A percentile compares a stretch with the other conserved stretches of the same genome.
Conservation (phyloP, 2,888 invertebrate genomes). For the Phorcus lineatus region DNA sequence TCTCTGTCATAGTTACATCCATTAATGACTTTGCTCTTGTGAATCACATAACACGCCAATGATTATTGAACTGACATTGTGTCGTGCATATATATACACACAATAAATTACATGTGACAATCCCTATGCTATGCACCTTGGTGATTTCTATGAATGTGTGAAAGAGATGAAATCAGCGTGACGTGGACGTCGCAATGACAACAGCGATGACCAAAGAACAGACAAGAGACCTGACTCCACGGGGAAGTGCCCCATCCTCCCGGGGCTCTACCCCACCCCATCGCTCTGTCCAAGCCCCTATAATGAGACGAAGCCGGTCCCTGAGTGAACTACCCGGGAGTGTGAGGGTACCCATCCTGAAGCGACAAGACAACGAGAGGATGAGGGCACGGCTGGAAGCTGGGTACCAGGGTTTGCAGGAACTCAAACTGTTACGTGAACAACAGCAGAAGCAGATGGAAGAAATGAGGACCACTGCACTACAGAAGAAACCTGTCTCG, state of each 20-base stretch:
- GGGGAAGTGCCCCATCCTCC: background rate
- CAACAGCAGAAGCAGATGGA: constrained; percentile 33
- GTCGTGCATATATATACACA: too few species aligned
- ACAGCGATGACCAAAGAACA: constrained; percentile 16
- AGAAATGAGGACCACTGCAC: constrained; percentile 13
- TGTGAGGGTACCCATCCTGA: constrained; percentile 32
- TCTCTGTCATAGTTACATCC: too few species aligned
- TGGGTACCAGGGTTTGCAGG: constrained; percentile 31
- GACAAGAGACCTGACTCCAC: background rate
- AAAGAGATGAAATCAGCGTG: background rate
- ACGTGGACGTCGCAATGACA: background rate
- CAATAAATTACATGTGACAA: too few species aligned
- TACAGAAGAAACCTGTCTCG: background rate
- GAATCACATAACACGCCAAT: too few species aligned
- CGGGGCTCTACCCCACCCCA: background rate
- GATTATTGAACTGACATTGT: too few species aligned
- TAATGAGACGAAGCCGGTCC: constrained; percentile 31
- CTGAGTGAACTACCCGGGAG: constrained; percentile 36
- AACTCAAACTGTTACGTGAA: constrained; percentile 28
- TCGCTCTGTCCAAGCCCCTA: background rate
- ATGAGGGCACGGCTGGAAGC: constrained; percentile 37
- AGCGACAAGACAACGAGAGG: constrained; percentile 33
- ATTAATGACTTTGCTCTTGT: too few species aligned
- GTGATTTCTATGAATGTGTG: background rate
- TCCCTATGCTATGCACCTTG: too few species aligned